Base-by-base conservation (phyloP, 2,888 invertebrate genomes). In the Spodoptera picta region DNA sequence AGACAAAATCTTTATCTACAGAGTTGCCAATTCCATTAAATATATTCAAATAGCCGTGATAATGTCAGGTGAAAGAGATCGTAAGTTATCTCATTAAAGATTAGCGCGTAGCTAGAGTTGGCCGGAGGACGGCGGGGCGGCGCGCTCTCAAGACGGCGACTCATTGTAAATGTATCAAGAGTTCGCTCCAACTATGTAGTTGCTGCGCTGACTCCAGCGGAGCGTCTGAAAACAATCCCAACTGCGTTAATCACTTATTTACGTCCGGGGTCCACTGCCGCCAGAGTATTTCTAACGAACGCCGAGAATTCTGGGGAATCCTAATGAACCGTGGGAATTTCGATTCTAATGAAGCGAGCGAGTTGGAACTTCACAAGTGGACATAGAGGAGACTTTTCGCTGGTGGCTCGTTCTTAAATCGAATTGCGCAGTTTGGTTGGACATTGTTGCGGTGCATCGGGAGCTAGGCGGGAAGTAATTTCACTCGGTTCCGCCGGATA, bases 241-340 rank as follows among this genome's bases (percentile, higher is more conserved):
- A 92, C 92, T 92, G 92, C 91, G 91, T 93, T 94, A 93, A 94
- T 94, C 94, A 93, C 93, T 93, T 94, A 94, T 94, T 94, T 93
- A 94, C 91, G 91, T 86, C 89, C 87, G 82, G 84, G 85, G 90
- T 90, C 91, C 92, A 86, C 86, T 90, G 88, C 85, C 87, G 86
- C 85, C 83, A 81, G 89, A 87, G 90, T 90, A 92, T 90, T 92
- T 91, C 89, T 92, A 93, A 94, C 92, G 92, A 93, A 93, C 90
- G 90, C 83, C 76, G 90, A 85, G 91, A 90, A 93, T 92, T 91
- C 90, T 82, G 81, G 85, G 85, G 88, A 91, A 90, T 90, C 88
- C 90, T 92, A 93, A 93, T 93, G 92, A 93, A 93, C 91, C 90
- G 92, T 92, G 92, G 91, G 93, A 93, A 93, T 93, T 92, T 90